Conservation (phyloP, 2,888 invertebrate genomes). For the Ligdia adustata region DNA sequence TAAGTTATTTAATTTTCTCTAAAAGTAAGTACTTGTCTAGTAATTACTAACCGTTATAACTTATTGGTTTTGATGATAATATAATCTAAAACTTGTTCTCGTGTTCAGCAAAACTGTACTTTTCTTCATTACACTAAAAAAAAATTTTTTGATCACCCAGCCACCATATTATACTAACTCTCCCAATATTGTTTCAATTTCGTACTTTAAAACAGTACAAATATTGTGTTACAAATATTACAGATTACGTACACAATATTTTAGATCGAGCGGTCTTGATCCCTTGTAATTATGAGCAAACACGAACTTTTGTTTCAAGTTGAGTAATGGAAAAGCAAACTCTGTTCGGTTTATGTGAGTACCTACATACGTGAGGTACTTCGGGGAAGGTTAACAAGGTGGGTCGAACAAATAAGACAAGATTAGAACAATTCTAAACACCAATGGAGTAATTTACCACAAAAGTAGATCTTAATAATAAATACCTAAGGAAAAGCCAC, state of each 20-base stretch:
- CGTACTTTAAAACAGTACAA: neutral
- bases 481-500: slow-evolving; percentile 9
- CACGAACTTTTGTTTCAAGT: slow-evolving; percentile 19
- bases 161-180: too few species aligned
- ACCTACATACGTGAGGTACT: slow-evolving; percentile 10
- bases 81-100: too few species aligned
- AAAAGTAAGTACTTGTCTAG: too few species aligned
- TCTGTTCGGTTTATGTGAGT: neutral
- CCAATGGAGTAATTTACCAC: slow-evolving; percentile 22
- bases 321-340: slow-evolving; percentile 24
- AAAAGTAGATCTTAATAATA: slow-evolving; percentile 20
- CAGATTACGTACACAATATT: slow-evolving; percentile 8
- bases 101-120: too few species aligned
- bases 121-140: too few species aligned
- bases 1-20: too few species aligned
- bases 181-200: slow-evolving; percentile 1
- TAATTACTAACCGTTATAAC: too few species aligned
- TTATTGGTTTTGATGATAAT: too few species aligned
- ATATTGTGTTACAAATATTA: slow-evolving; percentile 7
- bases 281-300: slow-evolving; percentile 14
- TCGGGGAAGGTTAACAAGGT: slow-evolving; percentile 20
- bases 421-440: slow-evolving; percentile 16
- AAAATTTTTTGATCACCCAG: too few species aligned
- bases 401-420: slow-evolving; percentile 17
- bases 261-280: slow-evolving; percentile 7